Evolutionary conservation across 2,797 vertebrate species (phyloP).

Genomic region (Brachyrhaphis roseni): DNA sequence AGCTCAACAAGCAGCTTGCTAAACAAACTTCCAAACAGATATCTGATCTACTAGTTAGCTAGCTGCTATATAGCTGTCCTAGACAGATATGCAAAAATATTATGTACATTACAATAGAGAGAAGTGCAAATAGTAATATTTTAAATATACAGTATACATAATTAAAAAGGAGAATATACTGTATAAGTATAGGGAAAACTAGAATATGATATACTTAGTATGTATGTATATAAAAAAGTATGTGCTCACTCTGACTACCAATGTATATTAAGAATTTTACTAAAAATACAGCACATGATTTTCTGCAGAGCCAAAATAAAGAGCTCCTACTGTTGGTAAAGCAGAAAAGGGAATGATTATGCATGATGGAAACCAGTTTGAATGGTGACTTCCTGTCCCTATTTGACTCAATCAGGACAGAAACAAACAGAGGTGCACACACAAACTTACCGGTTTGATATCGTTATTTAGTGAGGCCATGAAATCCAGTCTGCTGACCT

Average conservation of each 20-base stretch:
- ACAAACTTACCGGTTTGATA: constrained; percentile 91
- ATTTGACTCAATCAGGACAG: background rate
- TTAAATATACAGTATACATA: no score
- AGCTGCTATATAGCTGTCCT: background rate
- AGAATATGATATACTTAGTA: no score
- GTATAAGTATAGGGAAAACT: no score
- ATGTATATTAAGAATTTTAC: background rate
- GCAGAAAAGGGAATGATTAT: background rate
- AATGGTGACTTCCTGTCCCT: background rate
- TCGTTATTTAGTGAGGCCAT: constrained; percentile 91
- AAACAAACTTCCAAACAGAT: background rate
- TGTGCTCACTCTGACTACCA: background rate
- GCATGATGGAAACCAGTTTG: background rate
- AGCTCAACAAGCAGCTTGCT: background rate
- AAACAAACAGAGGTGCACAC: background rate
- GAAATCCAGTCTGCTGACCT: constrained; percentile 89
- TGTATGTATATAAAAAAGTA: no score
- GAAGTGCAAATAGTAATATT: no score
- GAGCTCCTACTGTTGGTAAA: background rate
- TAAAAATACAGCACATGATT: background rate
- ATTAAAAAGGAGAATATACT: no score
- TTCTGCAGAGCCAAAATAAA: background rate
- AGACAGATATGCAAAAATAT: no score
- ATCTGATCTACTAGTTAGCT: background rate
- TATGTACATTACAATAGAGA: no score